phyloP scores from a whole-genome alignment of 2,888 invertebrate species.

The Danaus chrysippus region DNA sequence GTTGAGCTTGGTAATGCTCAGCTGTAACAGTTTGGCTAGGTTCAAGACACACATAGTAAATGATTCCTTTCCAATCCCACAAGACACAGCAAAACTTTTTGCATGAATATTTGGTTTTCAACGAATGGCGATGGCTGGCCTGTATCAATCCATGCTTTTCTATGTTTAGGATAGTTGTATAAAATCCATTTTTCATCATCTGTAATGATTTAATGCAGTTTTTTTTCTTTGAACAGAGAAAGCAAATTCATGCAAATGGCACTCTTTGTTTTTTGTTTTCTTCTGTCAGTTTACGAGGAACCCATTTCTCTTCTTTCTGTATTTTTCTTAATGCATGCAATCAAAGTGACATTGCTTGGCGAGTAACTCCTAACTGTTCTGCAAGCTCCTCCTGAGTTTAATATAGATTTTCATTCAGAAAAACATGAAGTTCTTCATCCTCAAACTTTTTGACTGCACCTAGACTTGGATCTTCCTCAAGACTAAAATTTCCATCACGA shows the following conservation, averaged over 20 bases:
- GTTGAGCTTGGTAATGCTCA: conserved; percentile 17
- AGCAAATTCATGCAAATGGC: conserved; percentile 15
- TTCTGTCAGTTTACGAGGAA: conserved; percentile 17
- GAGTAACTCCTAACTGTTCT: conserved; percentile 9
- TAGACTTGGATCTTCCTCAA: conserved; percentile 5
- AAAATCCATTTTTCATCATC: conserved; percentile 15
- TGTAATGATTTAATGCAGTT: conserved; percentile 24
- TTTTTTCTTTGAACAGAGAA: conserved; percentile 15
- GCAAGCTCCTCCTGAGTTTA: conserved; percentile 15
- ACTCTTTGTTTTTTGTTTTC: conserved; percentile 9
- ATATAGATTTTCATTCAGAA: conserved; percentile 11
- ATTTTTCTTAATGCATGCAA: conserved; percentile 16
- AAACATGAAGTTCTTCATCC: conserved; percentile 14
- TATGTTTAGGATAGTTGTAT: conserved; percentile 15
- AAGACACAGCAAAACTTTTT: conserved; percentile 29
- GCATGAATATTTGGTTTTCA: conserved; percentile 14
- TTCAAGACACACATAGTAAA: conserved; percentile 29
- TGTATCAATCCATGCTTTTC: conserved; percentile 14
- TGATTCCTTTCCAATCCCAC: conserved; percentile 32
- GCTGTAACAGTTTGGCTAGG: conserved; percentile 24
- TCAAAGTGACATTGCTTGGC: conserved; percentile 8
- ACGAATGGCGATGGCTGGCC: conserved; percentile 12
- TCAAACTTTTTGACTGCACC: conserved; percentile 13
- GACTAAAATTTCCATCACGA: conserved; percentile 13
- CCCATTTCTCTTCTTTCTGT: conserved; percentile 20